Percentiles rank a stretch among this genome's conserved stretches.
These are phyloP conservation scores for Lophura nycthemera DNA, from an alignment of 2,113 vertebrate genomes.

Conservation along the genomic window DNA sequence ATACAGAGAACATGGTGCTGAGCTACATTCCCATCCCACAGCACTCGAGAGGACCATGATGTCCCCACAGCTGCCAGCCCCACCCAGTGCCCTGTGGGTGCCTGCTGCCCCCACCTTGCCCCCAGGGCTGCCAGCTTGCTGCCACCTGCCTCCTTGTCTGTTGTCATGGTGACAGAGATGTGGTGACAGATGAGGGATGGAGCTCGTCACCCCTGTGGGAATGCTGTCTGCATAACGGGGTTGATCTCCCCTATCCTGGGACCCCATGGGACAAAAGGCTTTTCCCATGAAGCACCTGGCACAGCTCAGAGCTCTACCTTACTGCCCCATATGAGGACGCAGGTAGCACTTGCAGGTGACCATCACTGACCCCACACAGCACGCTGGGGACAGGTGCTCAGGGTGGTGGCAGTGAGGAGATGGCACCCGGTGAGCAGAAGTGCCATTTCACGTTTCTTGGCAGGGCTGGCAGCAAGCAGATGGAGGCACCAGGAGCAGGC, in stretches of 20 bases:
- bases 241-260: rapidly evolving
- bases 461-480: conserved; percentile 46
- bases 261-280: background rate
- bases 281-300: background rate
- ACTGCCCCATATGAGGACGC: background rate
- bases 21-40: rapidly evolving
- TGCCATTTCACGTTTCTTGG: conserved; percentile 61
- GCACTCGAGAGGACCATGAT: background rate
- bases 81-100: background rate
- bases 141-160: background rate
- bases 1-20: background rate
- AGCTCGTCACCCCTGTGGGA: background rate
- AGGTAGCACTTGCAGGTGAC: background rate
- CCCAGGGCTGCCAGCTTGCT: background rate
- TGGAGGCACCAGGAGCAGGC: background rate
- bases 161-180: conserved; percentile 50
- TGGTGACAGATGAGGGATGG: background rate
- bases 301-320: background rate
- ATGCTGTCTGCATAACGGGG: background rate
- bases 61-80: background rate
- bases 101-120: background rate
- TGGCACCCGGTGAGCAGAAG: conserved; percentile 7
- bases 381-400: background rate
- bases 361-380: rapidly evolving
- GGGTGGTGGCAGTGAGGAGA: background rate